Base-by-base conservation (phyloP, 2,888 invertebrate species). In the Drosophila anomelani region DNA sequence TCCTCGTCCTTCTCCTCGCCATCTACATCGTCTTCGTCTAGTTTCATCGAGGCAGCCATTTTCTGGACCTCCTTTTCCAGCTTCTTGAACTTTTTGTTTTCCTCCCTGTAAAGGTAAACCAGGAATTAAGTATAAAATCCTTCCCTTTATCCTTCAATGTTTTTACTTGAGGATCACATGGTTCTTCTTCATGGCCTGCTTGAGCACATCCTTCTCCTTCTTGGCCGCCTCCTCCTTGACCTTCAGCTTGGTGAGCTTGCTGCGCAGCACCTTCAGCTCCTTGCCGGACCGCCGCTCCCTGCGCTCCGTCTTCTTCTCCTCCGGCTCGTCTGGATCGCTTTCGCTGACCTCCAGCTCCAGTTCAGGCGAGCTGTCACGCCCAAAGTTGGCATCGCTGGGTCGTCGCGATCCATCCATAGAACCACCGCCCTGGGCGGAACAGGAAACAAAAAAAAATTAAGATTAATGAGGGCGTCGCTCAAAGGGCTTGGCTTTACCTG, bases 11-110 rank as follows among this genome's bases (percentile, higher is more conserved):
- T 95, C n/a, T 95, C 94, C 38, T 95, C 95, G 5, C 95, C 95
- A 6, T 95, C 95, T 0, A 95, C 95, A 3, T 96, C 96, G 8
- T 95, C 95, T 1, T 95, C 96, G 3, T 94, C 95, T 85, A 96
- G 96, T 83, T 96, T 97, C 96, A 97, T 96, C 89, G 97, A 94
- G 17, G 96, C 95, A 0, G 97, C 97, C 97, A 97, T 97, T 93
- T 97, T 97, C 89, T 97, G 96, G 12, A 97, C 97, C 93, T 97
- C 97, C 79, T 96, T 96, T 91, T 97, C 96, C 46, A 97, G 92
- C 80, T 95, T 95, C 90, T 96, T 96, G 92, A 95, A 97, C 92
- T 96, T 96, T 88, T 95, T 95, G 89, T 96, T 96, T 85, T 97
- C 97, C 44, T 96, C 96, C 84, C 95, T 95, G 85, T 4, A 1